These are phyloP conservation scores for Rhyzopertha dominica DNA, from an alignment of 1,140 invertebrate species.

Conservation along the genomic window DNA sequence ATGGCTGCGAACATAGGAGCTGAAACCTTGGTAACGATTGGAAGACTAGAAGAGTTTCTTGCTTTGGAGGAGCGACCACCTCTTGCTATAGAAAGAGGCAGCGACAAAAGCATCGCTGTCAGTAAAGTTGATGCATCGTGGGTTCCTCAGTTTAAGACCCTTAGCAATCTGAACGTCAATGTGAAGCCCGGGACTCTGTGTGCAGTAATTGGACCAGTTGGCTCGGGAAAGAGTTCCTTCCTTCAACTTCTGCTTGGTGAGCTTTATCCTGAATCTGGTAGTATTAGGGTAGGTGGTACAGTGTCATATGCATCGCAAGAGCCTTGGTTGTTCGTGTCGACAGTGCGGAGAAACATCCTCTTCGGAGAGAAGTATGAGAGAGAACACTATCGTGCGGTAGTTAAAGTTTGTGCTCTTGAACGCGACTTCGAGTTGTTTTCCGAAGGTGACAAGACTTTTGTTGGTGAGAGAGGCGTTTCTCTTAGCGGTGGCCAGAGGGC, in stretches of 20 bases:
- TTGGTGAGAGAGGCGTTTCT: constrained; percentile 69
- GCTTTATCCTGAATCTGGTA: constrained; percentile 55
- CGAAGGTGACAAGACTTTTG: constrained; percentile 62
- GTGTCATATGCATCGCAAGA: constrained; percentile 69
- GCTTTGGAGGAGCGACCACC: constrained; percentile 49
- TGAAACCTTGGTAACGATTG: constrained; percentile 55
- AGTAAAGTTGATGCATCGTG: constrained; percentile 52
- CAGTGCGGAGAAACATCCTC: constrained; percentile 67
- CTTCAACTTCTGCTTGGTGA: constrained; percentile 68
- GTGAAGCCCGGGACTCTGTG: constrained; percentile 58
- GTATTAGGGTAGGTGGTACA: constrained; percentile 56
- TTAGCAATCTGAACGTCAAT: constrained; percentile 57
- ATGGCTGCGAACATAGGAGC: constrained; percentile 56
- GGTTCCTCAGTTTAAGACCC: constrained; percentile 48
- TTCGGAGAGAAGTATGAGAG: constrained; percentile 67
- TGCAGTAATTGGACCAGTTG: constrained; percentile 70
- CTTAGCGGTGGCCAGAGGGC: constrained; percentile 70
- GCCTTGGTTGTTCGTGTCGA: constrained; percentile 66
- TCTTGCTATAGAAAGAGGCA: constrained; percentile 12
- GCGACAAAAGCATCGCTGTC: constrained; percentile 40
- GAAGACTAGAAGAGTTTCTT: constrained; percentile 57
- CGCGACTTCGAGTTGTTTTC: constrained; percentile 59
- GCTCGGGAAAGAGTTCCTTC: constrained; percentile 73
- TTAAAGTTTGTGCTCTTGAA: constrained; percentile 60
- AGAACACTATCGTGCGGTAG: constrained; percentile 49